Evolutionary conservation across 2,113 vertebrate species (phyloP).

Genomic region (Phylloscopus trochiloides): DNA sequence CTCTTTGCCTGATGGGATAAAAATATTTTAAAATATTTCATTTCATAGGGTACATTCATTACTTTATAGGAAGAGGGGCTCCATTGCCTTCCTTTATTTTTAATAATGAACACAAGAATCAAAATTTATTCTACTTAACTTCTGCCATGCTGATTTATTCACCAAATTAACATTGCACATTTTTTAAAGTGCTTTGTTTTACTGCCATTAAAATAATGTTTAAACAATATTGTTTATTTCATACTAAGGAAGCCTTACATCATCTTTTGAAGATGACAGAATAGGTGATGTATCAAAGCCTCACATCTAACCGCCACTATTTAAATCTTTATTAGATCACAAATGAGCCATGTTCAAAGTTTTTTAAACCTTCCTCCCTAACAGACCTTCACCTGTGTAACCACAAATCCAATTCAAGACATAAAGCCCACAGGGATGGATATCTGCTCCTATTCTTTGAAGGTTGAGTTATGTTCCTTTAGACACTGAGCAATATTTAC

Average conservation of each 20-base stretch:
- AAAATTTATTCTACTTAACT: not conserved
- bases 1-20: not conserved
- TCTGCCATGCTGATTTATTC: not conserved
- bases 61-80: not conserved
- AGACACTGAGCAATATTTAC: not conserved
- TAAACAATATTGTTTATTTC: not conserved
- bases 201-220: not conserved
- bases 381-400: not conserved
- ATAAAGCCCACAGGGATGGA: not conserved
- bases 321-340: not conserved
- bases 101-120: not conserved
- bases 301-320: not conserved
- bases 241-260: not conserved
- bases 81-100: not conserved
- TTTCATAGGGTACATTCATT: constrained; percentile 13
- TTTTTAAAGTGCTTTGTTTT: not conserved
- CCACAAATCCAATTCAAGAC: not conserved
- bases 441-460: not conserved
- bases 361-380: not conserved
- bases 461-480: not conserved
- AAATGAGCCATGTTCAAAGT: not conserved
- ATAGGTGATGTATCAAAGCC: not conserved
- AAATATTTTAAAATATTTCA: not conserved
- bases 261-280: not conserved
- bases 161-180: not conserved